phyloP scores from a whole-genome alignment of 1,140 invertebrate genomes.

The Colletes latitarsis region DNA sequence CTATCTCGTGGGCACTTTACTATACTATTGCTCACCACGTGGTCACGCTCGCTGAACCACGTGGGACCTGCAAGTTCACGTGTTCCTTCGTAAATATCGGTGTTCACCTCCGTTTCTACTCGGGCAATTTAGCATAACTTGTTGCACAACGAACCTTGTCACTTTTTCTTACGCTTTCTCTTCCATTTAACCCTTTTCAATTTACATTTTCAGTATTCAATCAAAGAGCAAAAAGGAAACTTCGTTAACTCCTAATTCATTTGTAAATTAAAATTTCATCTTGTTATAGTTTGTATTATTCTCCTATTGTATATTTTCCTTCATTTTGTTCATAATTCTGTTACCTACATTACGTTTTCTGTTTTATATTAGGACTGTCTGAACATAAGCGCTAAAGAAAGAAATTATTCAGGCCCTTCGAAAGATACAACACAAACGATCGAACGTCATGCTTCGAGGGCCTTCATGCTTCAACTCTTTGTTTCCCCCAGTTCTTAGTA shows the following conservation, averaged over 20 bases:
- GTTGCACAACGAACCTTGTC: not conserved
- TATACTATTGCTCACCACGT: conserved; percentile 69
- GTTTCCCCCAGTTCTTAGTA: conserved; percentile 1
- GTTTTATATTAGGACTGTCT: too few species aligned
- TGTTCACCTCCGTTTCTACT: not conserved
- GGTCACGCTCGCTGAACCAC: conserved; percentile 79
- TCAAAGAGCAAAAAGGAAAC: not conserved
- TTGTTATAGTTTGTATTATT: too few species aligned
- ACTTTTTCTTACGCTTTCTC: not conserved
- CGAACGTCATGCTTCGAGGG: conserved; percentile 7
- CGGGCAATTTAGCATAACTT: conserved; percentile 8
- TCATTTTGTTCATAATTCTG: too few species aligned
- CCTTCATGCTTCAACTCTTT: not conserved
- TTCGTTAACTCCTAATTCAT: too few species aligned
- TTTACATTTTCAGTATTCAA: not conserved
- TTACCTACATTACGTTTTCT: too few species aligned
- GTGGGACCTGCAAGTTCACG: conserved; percentile 75
- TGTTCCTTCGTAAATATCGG: conserved; percentile 36
- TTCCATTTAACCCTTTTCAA: not conserved
- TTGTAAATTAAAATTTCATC: too few species aligned
- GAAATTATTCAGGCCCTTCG: too few species aligned
- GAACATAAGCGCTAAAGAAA: too few species aligned
- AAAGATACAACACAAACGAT: not conserved
- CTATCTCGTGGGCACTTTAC: conserved; percentile 69
- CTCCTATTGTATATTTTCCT: too few species aligned